Evolutionary conservation across 2,797 vertebrate genomes (phyloP), one percentile per base, ranked within the genome.

Genomic region (Harpagifer antarcticus): DNA sequence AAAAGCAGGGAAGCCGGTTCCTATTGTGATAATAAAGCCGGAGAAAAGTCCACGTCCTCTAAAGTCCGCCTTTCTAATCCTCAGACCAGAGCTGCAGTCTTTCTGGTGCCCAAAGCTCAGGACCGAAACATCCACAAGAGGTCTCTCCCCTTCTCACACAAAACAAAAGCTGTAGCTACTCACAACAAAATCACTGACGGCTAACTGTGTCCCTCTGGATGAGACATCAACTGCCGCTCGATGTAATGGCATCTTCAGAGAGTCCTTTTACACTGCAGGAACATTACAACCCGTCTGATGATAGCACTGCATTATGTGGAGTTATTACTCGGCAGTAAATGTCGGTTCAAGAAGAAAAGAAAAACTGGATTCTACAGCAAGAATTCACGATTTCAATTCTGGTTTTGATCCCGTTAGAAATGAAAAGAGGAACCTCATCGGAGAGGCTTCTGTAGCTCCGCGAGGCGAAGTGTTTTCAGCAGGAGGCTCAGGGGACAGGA

Each of bases 401-500:
- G 9, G 57, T 79, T 37, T 72, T 59, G 69, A 83, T 85, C 79
- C 78, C 44, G 5, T 74, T 17, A 7, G 47, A 66, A 75, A 68
- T 12, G 43, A 48, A 57, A 42, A 52, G 13, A n/a, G 1, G 67
- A 85, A 78, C 53, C 65, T 53, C 50, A 6, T 59, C 64, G 13
- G 27, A 59, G 73, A 68, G 68, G 67, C 69, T 37, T 63, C 55
- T 70, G 79, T 23, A 27, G 65, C 76, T 72, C 74, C 71, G 13
- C 70, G 65, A 56, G 69, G 64, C 60, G 20, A 42, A 72, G 9
- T 42, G 57, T 59, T 79, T 69, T 76, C 66, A 78, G 82, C 84
- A 66, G 81, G 76, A 89, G 85, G 90, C 86, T 90, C 89, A 89
- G 89, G 83, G 82, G 0, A 89, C 89, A 87, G 91, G 85, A 76